Evolutionary conservation across 1,140 invertebrate species (phyloP).

Genomic region (Chelonus insularis): DNA sequence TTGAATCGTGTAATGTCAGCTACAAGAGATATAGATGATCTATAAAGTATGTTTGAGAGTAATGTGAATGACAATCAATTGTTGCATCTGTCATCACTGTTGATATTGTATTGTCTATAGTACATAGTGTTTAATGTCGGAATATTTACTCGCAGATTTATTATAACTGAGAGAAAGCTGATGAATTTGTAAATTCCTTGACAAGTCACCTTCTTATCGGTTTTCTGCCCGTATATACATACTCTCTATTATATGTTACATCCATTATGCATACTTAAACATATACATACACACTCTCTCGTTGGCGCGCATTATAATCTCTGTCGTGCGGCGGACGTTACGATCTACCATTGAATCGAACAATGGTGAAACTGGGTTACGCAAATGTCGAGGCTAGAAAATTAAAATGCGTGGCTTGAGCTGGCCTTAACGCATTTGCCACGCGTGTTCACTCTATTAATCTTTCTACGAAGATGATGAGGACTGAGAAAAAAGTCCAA

Average conservation of each 20-base stretch:
- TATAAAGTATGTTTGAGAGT: background rate
- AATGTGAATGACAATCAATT: background rate
- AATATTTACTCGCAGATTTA: slow-evolving; percentile 19
- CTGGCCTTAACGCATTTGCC: slow-evolving; percentile 13
- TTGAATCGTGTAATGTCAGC: slow-evolving; percentile 25
- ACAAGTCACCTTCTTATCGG: slow-evolving; percentile 41
- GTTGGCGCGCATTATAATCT: slow-evolving; percentile 41
- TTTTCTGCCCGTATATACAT: slow-evolving; percentile 27
- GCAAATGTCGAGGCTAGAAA: slow-evolving; percentile 57
- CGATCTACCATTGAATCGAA: slow-evolving; percentile 57
- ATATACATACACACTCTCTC: background rate
- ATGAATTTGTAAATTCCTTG: slow-evolving; percentile 39
- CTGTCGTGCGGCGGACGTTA: slow-evolving; percentile 49
- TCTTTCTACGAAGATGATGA: slow-evolving; percentile 11
- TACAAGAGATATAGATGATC: background rate
- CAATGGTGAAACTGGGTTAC: slow-evolving; percentile 60
- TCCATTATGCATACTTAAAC: slow-evolving; percentile 19
- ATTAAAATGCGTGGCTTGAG: slow-evolving; percentile 50
- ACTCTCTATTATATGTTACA: slow-evolving; percentile 5
- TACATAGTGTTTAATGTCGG: background rate
- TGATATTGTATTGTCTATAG: background rate
- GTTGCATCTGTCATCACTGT: background rate
- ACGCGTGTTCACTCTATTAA: background rate
- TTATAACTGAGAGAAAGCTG: slow-evolving; percentile 46
- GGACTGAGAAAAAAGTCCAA: no score